Evolutionary conservation across 2,888 invertebrate species (phyloP).

Genomic region (Ophraella communa): DNA sequence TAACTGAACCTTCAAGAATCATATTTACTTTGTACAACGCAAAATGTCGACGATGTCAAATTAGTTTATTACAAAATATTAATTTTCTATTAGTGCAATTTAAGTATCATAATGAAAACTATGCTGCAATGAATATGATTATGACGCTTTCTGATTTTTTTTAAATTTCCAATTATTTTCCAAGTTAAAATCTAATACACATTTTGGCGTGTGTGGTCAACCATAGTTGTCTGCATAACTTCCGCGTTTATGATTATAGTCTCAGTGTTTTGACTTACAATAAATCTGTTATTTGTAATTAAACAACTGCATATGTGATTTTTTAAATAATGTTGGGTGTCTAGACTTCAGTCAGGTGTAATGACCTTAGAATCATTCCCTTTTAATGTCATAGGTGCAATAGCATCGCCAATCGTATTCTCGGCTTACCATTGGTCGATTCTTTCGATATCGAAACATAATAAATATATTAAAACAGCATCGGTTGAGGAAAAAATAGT

Average conservation of each 20-base stretch:
- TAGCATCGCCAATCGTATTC: background rate
- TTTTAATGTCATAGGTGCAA: constrained; percentile 28
- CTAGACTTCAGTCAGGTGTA: constrained; percentile 49
- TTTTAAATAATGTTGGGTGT: constrained; percentile 33
- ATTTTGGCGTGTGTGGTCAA: constrained; percentile 28
- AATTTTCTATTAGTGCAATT: no score
- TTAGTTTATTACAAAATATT: no score
- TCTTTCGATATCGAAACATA: background rate
- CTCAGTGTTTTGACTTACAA: constrained; percentile 37
- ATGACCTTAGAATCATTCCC: constrained; percentile 38
- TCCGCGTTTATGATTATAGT: constrained; percentile 40
- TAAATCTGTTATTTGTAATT: constrained; percentile 45
- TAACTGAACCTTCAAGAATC: no score
- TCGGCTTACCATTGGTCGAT: background rate
- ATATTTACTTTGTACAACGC: no score
- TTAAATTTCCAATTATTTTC: no score
- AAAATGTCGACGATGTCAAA: no score
- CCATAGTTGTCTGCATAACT: constrained; percentile 28
- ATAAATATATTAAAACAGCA: constrained; percentile 8
- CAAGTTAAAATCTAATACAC: background rate
- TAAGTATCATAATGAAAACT: no score
- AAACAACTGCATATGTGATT: constrained; percentile 42
- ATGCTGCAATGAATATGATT: no score
- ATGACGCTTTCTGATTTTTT: no score
- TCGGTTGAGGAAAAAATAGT: background rate